Percentiles rank a stretch among this genome's conserved stretches.
Evolutionary conservation across 2,113 vertebrate genomes (phyloP).

Genomic region (Mustela nigripes): DNA sequence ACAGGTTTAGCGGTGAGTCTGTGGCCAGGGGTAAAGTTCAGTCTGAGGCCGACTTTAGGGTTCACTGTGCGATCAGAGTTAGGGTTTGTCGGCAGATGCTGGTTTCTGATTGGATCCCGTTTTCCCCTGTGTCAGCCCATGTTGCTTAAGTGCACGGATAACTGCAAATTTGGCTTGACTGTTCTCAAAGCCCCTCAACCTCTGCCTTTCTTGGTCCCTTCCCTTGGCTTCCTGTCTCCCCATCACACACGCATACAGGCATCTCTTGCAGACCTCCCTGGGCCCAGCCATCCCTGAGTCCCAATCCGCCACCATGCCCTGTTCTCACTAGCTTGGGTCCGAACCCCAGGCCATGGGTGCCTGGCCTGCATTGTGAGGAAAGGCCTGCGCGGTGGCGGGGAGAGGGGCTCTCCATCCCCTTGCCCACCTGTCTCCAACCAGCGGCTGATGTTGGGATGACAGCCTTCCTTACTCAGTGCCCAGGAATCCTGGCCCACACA

Average conservation of each 20-base stretch:
- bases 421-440: background rate
- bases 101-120: constrained; percentile 37
- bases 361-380: background rate
- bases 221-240: background rate
- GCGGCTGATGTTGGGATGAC: background rate
- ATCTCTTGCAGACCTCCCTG: background rate
- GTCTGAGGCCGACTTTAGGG: constrained; percentile 48
- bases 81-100: constrained; percentile 14
- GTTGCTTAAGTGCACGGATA: background rate
- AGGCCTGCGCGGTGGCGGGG: background rate
- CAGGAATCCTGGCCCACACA: constrained; percentile 66
- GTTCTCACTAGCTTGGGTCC: background rate
- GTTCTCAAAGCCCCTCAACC: background rate
- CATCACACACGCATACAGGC: background rate
- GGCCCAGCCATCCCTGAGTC: background rate
- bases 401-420: too few relatives aligned
- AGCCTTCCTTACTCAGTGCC: constrained; percentile 74
- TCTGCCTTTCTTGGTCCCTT: background rate
- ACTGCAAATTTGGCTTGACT: background rate
- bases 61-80: constrained; percentile 26
- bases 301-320: background rate
- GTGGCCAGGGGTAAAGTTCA: constrained; percentile 62
- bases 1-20: constrained; percentile 57
- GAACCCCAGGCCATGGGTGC: background rate
- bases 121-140: constrained; percentile 33